These are phyloP conservation scores for Hyppa rectilinea DNA, from an alignment of 2,888 invertebrate genomes.

Conservation along the genomic window DNA sequence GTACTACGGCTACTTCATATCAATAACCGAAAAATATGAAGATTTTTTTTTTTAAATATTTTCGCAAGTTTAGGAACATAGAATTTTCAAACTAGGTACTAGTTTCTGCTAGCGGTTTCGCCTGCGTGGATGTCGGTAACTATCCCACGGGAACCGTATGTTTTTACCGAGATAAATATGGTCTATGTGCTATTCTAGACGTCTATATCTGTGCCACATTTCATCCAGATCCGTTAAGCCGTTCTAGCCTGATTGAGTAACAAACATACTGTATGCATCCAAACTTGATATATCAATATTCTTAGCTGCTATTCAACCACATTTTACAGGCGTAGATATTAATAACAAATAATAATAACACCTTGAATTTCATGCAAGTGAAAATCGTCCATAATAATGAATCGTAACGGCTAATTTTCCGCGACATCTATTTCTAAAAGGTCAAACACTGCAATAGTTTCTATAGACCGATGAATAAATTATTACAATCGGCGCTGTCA, in stretches of 20 bases:
- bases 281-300: no score
- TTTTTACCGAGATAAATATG: no score
- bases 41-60: not conserved
- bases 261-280: no score
- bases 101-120: no score
- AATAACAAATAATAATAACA: slow-evolving; percentile 8
- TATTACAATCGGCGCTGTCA: slow-evolving; percentile 6
- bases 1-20: not conserved
- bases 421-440: slow-evolving; percentile 45
- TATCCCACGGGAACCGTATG: no score
- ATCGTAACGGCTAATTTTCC: slow-evolving; percentile 40
- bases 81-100: no score
- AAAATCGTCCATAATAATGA: slow-evolving; percentile 29
- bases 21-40: not conserved
- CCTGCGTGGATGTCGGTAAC: no score
- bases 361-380: slow-evolving; percentile 43
- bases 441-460: slow-evolving; percentile 40
- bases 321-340: slow-evolving; percentile 2
- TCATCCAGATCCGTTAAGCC: no score
- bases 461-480: slow-evolving; percentile 36
- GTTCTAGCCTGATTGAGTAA: no score
- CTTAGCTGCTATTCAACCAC: not conserved
- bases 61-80: not conserved
- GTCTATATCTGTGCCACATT: no score
- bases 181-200: no score